phyloP scores from a whole-genome alignment of 2,888 invertebrate genomes.

The Tetheella fluctuosa region DNA sequence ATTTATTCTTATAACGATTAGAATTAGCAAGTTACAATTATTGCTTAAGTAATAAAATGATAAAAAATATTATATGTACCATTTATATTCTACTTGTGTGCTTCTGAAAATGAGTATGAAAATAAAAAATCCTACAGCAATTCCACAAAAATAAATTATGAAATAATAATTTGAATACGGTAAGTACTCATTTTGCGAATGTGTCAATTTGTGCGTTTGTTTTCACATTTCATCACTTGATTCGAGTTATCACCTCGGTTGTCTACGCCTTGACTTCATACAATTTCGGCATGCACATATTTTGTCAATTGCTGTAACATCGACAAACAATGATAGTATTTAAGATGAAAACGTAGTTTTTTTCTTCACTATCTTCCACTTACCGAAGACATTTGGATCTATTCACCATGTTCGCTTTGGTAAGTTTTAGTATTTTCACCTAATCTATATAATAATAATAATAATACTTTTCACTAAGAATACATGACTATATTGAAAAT shows the following conservation, averaged over 20 bases:
- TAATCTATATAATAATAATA: neutral
- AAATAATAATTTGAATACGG: no score
- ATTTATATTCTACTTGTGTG: no score
- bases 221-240: constrained; percentile 57
- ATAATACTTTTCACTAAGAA: neutral
- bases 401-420: constrained; percentile 60
- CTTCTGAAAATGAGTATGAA: no score
- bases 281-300: constrained; percentile 35
- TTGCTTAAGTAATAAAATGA: no score
- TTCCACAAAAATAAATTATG: no score
- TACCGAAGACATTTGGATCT: constrained; percentile 39
- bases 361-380: constrained; percentile 35
- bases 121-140: no score
- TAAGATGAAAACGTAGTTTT: constrained; percentile 52
- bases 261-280: no score
- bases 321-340: constrained; percentile 69
- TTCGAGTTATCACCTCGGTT: constrained; percentile 71
- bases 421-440: constrained; percentile 45
- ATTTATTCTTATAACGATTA: no score
- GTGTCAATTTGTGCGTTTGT: constrained; percentile 42
- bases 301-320: constrained; percentile 63
- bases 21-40: no score
- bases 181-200: constrained; percentile 18
- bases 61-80: no score
- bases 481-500: no score